Conservation (phyloP, 2,888 invertebrate species). For the Hirtodrosophila alboralis region DNA sequence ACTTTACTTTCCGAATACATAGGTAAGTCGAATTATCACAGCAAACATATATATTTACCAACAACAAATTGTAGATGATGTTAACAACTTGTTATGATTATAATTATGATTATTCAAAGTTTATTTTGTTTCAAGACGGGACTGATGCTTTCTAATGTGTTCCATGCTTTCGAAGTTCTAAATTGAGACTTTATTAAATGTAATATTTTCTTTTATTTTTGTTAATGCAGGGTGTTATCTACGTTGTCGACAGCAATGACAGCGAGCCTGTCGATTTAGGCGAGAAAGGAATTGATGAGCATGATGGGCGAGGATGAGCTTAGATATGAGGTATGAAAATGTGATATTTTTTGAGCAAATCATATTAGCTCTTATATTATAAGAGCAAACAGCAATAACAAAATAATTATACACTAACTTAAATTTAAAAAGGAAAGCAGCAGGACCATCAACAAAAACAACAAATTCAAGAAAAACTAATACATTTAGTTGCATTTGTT, state of each 20-base stretch:
- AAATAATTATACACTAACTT: conserved; percentile 66
- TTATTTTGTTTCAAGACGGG: conserved; percentile 83
- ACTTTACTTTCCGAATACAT: conserved; percentile 99
- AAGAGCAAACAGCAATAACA: conserved; percentile 28
- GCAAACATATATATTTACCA: too few species aligned
- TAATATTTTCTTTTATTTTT: conserved; percentile 7
- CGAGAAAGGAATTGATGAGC: conserved; percentile 98
- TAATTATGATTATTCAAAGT: conserved; percentile 72
- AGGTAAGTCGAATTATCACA: conserved; percentile 84
- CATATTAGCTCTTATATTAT: too few species aligned
- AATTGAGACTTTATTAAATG: conserved; percentile 7
- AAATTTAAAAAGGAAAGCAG: conserved; percentile 65
- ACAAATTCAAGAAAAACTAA: conserved; percentile 57
- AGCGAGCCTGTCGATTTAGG: conserved; percentile 99
- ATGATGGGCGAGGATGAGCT: conserved; percentile 99
- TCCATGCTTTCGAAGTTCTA: conserved; percentile 1
- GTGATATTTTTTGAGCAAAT: too few species aligned
- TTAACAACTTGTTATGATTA: conserved; percentile 74
- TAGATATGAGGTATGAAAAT: conserved; percentile 93
- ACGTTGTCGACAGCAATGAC: conserved; percentile 99
- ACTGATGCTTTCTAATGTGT: conserved; percentile 62
- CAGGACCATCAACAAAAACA: conserved; percentile 46
- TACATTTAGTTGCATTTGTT: conserved; percentile 59
- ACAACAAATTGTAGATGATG: conserved; percentile 58
- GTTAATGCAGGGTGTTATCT: conserved; percentile 93